Evolutionary conservation across 2,888 invertebrate genomes (phyloP).

Genomic region (Stenoptilia bipunctidactyla): DNA sequence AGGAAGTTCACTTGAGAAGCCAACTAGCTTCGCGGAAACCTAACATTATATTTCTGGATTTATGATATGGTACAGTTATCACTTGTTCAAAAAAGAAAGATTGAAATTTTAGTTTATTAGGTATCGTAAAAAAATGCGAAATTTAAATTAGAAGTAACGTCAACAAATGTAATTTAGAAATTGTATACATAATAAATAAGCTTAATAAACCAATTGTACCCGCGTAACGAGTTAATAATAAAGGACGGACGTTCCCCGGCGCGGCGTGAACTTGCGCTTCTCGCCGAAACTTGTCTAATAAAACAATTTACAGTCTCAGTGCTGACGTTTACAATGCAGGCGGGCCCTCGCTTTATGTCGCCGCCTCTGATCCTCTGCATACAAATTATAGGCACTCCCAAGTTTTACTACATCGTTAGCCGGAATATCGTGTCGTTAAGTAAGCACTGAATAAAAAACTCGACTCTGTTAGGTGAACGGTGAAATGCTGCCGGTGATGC

Average conservation of each 20-base stretch:
- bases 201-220: not conserved
- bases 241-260: not conserved
- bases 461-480: conserved; percentile 3
- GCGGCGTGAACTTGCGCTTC: not conserved
- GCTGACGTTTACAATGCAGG: conserved; percentile 43
- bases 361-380: conserved; percentile 37
- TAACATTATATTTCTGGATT: not conserved
- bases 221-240: not conserved
- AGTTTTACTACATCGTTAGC: conserved; percentile 41
- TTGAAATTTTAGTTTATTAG: too few species aligned
- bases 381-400: conserved; percentile 28
- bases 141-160: too few species aligned
- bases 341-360: conserved; percentile 43
- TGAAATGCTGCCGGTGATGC: not conserved
- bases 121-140: too few species aligned
- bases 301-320: conserved; percentile 30
- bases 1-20: not conserved
- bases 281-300: conserved; percentile 27
- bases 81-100: too few species aligned
- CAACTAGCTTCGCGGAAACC: not conserved
- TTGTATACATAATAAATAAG: not conserved
- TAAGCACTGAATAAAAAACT: conserved; percentile 2
- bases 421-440: conserved; percentile 26
- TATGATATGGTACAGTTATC: not conserved
- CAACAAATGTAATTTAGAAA: too few species aligned